These are phyloP conservation scores for Drosophila simulans DNA, from an alignment of 1,140 invertebrate genomes.

Conservation along the genomic window DNA sequence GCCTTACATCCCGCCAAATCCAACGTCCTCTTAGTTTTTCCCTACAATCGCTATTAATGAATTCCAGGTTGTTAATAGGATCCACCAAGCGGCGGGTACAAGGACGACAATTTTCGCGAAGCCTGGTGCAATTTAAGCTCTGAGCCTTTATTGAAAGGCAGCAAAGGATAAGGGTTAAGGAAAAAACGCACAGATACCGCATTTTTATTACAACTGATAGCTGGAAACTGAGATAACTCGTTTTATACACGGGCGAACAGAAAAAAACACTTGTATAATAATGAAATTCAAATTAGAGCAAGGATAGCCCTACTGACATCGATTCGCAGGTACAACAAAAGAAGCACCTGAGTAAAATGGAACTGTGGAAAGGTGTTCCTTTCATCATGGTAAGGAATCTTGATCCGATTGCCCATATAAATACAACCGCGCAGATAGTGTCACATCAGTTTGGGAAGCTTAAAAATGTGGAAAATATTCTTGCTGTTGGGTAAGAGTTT, in stretches of 20 bases:
- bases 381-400: not conserved
- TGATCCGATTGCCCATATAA: slow-evolving; percentile 1
- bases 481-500: slow-evolving; percentile 15
- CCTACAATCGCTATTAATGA: slow-evolving; percentile 24
- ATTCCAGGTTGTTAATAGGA: slow-evolving; percentile 21
- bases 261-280: slow-evolving; percentile 7
- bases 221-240: no score
- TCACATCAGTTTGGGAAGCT: not conserved
- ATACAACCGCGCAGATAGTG: not conserved
- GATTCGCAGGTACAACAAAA: not conserved
- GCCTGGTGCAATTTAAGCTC: slow-evolving; percentile 19
- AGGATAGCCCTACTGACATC: not conserved
- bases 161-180: not conserved
- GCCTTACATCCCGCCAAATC: slow-evolving; percentile 38
- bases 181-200: not conserved
- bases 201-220: slow-evolving; percentile 20
- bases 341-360: not conserved
- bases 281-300: slow-evolving; percentile 7
- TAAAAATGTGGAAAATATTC: slow-evolving; percentile 25
- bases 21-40: slow-evolving; percentile 17
- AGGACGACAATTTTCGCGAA: slow-evolving; percentile 17
- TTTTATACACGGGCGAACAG: slow-evolving; percentile 1
- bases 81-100: slow-evolving; percentile 22
- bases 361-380: not conserved
- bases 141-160: slow-evolving; percentile 5